Percentiles rank a stretch among this genome's conserved stretches.
These are phyloP conservation scores for Drosophila diplacantha DNA, from an alignment of 2,888 invertebrate genomes.

Conservation along the genomic window DNA sequence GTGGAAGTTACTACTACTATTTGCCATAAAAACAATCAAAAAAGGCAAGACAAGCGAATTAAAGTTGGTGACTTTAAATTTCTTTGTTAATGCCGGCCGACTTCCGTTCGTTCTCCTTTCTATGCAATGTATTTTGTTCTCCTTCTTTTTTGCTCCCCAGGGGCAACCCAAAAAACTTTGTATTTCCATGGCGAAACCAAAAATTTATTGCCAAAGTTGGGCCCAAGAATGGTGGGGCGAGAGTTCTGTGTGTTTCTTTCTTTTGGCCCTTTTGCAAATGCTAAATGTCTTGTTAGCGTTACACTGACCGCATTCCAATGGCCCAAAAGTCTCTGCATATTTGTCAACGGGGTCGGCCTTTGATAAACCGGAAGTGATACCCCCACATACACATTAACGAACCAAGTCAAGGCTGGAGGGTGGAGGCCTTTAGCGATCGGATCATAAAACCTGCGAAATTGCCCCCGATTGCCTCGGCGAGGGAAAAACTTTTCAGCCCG, in stretches of 20 bases:
- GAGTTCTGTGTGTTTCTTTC: background rate
- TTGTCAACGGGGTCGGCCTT: conserved; percentile 57
- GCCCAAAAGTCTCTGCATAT: conserved; percentile 59
- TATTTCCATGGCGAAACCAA: conserved; percentile 49
- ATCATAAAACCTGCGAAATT: conserved; percentile 62
- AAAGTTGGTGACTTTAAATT: conserved; percentile 64
- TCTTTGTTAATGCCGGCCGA: conserved; percentile 57
- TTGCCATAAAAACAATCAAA: conserved; percentile 45
- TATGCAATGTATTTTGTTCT: background rate
- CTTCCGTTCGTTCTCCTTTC: conserved; percentile 12
- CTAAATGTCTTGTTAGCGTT: conserved; percentile 61
- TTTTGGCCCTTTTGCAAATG: conserved; percentile 55
- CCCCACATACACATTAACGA: conserved; percentile 24
- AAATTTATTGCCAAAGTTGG: conserved; percentile 67
- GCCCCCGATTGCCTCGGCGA: conserved; percentile 38
- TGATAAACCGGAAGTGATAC: conserved; percentile 65
- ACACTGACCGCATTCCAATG: conserved; percentile 67
- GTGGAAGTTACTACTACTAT: conserved; percentile 5
- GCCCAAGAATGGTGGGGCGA: conserved; percentile 28
- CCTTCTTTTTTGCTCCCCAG: conserved; percentile 2
- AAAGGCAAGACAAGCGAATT: conserved; percentile 45
- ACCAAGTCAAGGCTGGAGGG: conserved; percentile 16
- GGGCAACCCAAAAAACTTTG: conserved; percentile 21
- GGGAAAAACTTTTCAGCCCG: conserved; percentile 52
- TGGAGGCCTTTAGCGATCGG: conserved; percentile 50